Evolutionary conservation across 1,140 invertebrate species (phyloP), one percentile per base, ranked within the genome.

Genomic region (Phocides pigmalion): DNA sequence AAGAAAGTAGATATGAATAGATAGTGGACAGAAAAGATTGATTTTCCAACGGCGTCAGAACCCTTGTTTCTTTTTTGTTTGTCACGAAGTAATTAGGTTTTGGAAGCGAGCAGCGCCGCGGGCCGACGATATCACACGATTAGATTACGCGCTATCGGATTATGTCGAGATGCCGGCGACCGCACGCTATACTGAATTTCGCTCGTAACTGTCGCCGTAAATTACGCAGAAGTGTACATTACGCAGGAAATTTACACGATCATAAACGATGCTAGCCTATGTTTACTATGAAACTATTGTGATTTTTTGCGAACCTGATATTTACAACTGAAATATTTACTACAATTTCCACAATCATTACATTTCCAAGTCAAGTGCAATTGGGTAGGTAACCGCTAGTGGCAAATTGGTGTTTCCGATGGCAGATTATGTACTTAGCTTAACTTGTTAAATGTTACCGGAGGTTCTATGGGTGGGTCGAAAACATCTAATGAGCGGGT

Each of bases 201-300:
- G 35, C 35, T 39, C 35, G 35, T 39, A 39, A 39, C 35, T 39
- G 35, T 39, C 35, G n/a, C 12, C 12, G 35, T 39, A 39, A 39
- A 39, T 39, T 39, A 39, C 35, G 12, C 35, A 12, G 35, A 39
- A 32, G 28, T 14, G n/a, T 39, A 14, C 35, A 39, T 39, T 39
- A 39, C 35, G 12, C 12, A 39, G n/a, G 12, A 39, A 39, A 39
- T 39, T 12, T 39, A 39, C 35, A 39, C 35, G 12, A 9, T 39
- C 35, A 39, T 39, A 32, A 32, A 32, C n/a, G 28, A 32, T 32
- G 28, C n/a, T 32, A 32, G n/a, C n/a, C 9, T 32, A 32, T 32
- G 28, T 32, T 11, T 5, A 32, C 28, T 11, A 32, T 28, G n/a
- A 32, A 32, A 32, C 28, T 32, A 32, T 32, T 32, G 9, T 0